Base-by-base conservation (phyloP, 37 sponge, comb jelly and placozoan genomes). In the Axinella damicornis region DNA sequence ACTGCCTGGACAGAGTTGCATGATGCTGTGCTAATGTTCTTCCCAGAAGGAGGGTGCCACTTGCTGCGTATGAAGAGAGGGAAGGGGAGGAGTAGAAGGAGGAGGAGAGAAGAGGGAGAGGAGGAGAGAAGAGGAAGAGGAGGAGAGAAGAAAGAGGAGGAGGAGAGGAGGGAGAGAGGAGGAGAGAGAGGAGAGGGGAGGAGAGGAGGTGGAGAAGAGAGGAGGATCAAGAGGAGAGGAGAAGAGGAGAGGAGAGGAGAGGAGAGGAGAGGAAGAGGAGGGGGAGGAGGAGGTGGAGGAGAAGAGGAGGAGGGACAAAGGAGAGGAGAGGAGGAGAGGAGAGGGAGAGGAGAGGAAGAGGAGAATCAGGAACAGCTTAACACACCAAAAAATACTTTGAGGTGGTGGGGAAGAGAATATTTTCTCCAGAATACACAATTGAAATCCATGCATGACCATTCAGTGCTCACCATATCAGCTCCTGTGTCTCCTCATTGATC, bases 21-120 rank as follows among this genome's bases (percentile, higher is more conserved):
- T 20, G 94, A 82, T 15, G 81, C 94, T 25, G 87, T 91, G 76
- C 90, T 87, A 56, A 98, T 98, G 62, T 79, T 89, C 60, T 77
- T 72, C 2, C 92, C 96, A 20, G 81, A 83, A 5, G 93, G 88
- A 11, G 96, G 93, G 62, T 86, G 66, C 98, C 98, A 98, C 40
- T 93, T 86, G 57, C 94, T 92, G 73, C 1, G 35, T 22, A 40
- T 15, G 19, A 1, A 30, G 55, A 69, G 57, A 33, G 46, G 20
- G 59, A 24, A 30, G 31, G 15, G 22, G 13, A 6, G 31, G 14
- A 73, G 24, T 24, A 18, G 40, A 6, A 73, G 5, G 35, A 20
- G n/a, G 9, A 9, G 46, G 6, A 46, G 9, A 9, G 46, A 46
- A 9, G 9, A 9, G 46, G 9, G 46, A 9, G 9, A 9, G 4